phyloP scores from a whole-genome alignment of 2,113 vertebrate species.

The Mixornis gularis region DNA sequence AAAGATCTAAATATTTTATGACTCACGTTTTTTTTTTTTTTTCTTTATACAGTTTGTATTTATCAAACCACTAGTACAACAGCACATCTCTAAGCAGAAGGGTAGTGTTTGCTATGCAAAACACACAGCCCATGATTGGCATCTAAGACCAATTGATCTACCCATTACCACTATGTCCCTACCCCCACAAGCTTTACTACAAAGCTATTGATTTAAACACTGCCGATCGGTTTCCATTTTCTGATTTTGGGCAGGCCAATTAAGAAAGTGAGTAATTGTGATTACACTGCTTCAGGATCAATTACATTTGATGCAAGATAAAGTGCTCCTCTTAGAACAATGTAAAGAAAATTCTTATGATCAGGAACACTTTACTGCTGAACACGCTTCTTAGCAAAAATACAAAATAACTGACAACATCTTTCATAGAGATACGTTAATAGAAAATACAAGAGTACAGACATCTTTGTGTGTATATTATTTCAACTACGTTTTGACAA shows the following conservation, averaged over 20 bases:
- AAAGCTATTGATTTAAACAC: constrained; percentile 88
- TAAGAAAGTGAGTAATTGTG: constrained; percentile 98
- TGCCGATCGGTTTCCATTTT: constrained; percentile 93
- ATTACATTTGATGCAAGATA: constrained; percentile 87
- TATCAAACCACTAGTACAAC: constrained; percentile 49
- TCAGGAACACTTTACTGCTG: constrained; percentile 50
- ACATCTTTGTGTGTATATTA: background rate
- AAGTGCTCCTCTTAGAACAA: constrained; percentile 76
- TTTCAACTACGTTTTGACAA: background rate
- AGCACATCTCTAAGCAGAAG: constrained; percentile 63
- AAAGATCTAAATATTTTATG: constrained; percentile 44
- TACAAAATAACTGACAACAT: constrained; percentile 22
- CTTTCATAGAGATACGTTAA: background rate
- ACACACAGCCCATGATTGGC: constrained; percentile 78
- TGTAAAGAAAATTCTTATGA: constrained; percentile 70
- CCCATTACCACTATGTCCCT: constrained; percentile 80
- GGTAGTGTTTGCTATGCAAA: constrained; percentile 77
- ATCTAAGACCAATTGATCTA: constrained; percentile 85
- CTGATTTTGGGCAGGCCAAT: constrained; percentile 95
- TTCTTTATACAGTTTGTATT: constrained; percentile 2
- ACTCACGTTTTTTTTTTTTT: background rate
- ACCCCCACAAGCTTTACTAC: constrained; percentile 85
- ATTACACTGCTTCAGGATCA: constrained; percentile 91
- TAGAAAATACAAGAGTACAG: background rate
- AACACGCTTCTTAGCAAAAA: constrained; percentile 46